Percentiles rank a stretch among this genome's conserved stretches.
phyloP scores from a whole-genome alignment of 64 coral and sea anemone species.

The Montipora efflorescens region DNA sequence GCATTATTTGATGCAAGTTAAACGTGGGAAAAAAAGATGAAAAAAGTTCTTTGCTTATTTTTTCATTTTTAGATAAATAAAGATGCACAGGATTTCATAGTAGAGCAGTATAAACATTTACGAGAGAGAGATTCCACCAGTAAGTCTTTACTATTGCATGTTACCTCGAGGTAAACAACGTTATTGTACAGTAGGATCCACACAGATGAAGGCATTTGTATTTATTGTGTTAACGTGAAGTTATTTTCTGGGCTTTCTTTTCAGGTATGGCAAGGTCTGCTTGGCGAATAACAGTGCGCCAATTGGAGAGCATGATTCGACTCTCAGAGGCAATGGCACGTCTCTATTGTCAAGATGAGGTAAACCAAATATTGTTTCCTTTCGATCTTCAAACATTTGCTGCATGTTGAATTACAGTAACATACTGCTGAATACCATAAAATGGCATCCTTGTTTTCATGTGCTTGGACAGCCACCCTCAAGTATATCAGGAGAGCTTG shows the following conservation, averaged over 20 bases:
- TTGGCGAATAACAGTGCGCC: constrained; percentile 98
- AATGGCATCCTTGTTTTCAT: too few species aligned
- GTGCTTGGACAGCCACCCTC: too few species aligned
- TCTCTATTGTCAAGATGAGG: constrained; percentile 94
- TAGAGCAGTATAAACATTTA: constrained; percentile 97
- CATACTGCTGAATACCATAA: not conserved
- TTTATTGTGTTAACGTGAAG: not conserved
- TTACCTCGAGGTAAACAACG: too few species aligned
- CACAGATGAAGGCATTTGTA: not conserved
- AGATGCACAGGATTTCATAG: constrained; percentile 95
- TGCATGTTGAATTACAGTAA: not conserved
- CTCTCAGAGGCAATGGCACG: constrained; percentile 98
- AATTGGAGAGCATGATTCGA: constrained; percentile 99
- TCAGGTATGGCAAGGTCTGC: constrained; percentile 88
- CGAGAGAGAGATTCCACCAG: constrained; percentile 90
- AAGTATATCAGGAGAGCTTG: too few species aligned
- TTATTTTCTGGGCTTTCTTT: not conserved
- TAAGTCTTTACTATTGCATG: constrained; percentile 9
- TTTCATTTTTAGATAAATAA: constrained; percentile 83
- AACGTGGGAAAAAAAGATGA: too few species aligned
- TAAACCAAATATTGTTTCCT: not conserved
- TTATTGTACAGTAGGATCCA: not conserved
- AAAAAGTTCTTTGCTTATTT: not conserved
- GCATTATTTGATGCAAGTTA: too few species aligned
- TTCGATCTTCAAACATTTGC: not conserved